These are phyloP conservation scores for Drosophila orena DNA, from an alignment of 1,140 invertebrate species.

Conservation along the genomic window DNA sequence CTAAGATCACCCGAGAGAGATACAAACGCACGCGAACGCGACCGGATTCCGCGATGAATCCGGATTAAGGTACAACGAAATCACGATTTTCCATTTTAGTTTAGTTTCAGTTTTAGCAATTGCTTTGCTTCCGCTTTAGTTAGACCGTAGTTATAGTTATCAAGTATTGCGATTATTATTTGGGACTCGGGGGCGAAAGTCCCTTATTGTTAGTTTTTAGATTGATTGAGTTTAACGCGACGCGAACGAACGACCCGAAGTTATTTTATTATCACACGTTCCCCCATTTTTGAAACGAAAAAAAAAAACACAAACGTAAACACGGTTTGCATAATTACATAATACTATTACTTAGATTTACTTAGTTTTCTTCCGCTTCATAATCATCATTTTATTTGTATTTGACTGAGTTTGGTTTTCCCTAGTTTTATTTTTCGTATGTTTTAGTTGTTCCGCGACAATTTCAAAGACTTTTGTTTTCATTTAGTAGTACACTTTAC, in stretches of 20 bases:
- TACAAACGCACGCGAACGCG: slow-evolving; percentile 85
- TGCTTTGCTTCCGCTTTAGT: slow-evolving; percentile 41
- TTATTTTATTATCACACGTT: slow-evolving; percentile 84
- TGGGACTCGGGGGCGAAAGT: slow-evolving; percentile 83
- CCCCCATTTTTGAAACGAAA: slow-evolving; percentile 66
- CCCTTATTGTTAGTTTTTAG: slow-evolving; percentile 65
- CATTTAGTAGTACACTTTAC: slow-evolving; percentile 73
- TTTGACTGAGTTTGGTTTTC: slow-evolving; percentile 51
- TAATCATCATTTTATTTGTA: slow-evolving; percentile 26
- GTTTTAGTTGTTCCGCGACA: slow-evolving; percentile 71
- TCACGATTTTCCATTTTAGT: slow-evolving; percentile 79
- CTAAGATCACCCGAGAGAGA: slow-evolving; percentile 85
- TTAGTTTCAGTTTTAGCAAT: slow-evolving; percentile 60
- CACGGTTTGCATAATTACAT: slow-evolving; percentile 67
- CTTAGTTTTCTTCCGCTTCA: slow-evolving; percentile 39
- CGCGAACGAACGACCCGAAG: slow-evolving; percentile 84
- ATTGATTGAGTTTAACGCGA: slow-evolving; percentile 63
- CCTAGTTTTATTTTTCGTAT: slow-evolving; percentile 39
- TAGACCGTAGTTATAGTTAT: slow-evolving; percentile 47
- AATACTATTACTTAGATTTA: slow-evolving; percentile 83
- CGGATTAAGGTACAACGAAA: slow-evolving; percentile 85
- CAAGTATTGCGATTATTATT: slow-evolving; percentile 63
- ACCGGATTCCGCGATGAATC: slow-evolving; percentile 85
- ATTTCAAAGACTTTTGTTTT: slow-evolving; percentile 79
- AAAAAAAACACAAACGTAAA: slow-evolving; percentile 66